Evolutionary conservation across 2,797 vertebrate genomes (phyloP), one percentile per base, ranked within the genome.

Genomic region (Naso thynnoides): DNA sequence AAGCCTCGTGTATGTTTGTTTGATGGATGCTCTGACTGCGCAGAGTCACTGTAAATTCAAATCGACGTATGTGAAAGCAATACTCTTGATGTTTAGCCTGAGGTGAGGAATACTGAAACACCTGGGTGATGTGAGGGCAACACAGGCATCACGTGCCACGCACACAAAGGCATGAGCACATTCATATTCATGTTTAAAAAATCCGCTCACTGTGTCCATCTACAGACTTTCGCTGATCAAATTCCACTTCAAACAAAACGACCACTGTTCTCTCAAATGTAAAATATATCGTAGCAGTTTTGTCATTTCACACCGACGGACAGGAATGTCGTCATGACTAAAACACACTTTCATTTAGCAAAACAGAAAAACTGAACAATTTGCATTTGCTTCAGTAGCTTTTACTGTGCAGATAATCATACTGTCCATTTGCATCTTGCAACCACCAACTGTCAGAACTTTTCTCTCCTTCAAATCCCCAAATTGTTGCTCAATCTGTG

Each of bases 1-100:
- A 75, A 77, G 70, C 78, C 82, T 81, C 1, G 11, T 71, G 74
- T 58, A 44, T 74, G 54, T 85, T 79, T 88, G 80, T 86, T 70
- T 85, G 76, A 83, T 78, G 69, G 61, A 38, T 16, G 60, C 62
- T 56, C 33, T 58, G 68, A 61, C 66, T 57, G 58, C 61, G 70
- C 73, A 68, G 77, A 70, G 42, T 73, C 79, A 63, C 19, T 29
- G 45, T 81, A 63, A 78, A 75, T 64, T 75, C 21, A 24, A 71
- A 47, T 33, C 48, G 71, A 63, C 65, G 67, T 58, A 61, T 76
- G 64, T 83, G 80, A 88, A 3, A 10, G 68, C 57, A 76, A 82
- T 52, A 39, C 57, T 74, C 63, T 50, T 82, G 81, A 88, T 61
- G 73, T 50, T 33, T 62, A 38, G 72, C 88, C 76, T 24, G 44